Base-by-base conservation (phyloP, 1,140 invertebrate genomes). In the Aricia agestis region DNA sequence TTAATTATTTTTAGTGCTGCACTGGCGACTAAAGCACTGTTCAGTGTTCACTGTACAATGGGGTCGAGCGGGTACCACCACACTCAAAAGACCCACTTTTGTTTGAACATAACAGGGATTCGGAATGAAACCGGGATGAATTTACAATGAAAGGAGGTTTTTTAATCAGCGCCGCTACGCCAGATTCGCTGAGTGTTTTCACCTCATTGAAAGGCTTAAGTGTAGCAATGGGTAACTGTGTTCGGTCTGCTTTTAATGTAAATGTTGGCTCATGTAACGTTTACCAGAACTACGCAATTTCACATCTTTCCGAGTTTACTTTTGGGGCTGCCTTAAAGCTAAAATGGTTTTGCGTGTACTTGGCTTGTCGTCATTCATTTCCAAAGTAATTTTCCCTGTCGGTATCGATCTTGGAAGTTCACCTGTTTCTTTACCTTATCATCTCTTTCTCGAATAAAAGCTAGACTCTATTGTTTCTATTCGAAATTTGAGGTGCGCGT, bases 1-100 rank as follows among this genome's bases (percentile, higher is more conserved):
- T 70, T 70, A 70, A 70, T 70, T 70, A 70, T 70, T 70, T 63
- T 70, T 70, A 70, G 68, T 70, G 68, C 68, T 70, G 61, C 68
- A 18, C 19, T 70, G 0, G 68, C 59, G 59, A 32, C 41, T 70
- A 69, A 69, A 61, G 68, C 68, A 61, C 59, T 65, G 68, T 32
- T 32, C 36, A n/a, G 1, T 63, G 58, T 63, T 19, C 57, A 18
- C 18, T 63, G 1, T 25, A 63, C 59, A 63, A 63, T 63, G 59
- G 59, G 59, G 59, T 63, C 59, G 59, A 59, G 58, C 18, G n/a
- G 36, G n/a, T 63, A 63, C 58, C 58, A 58, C n/a, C 36, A 59
- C 58, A 17, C 18, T 63, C 59, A 63, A 63, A 63, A 63, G 59
- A 63, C 59, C 59, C 59, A 63, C 59, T 63, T 63, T 63, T 63